Percentiles rank a stretch among this genome's conserved stretches.
phyloP scores from a whole-genome alignment of 2,113 vertebrate species.

The Pipra filicauda region DNA sequence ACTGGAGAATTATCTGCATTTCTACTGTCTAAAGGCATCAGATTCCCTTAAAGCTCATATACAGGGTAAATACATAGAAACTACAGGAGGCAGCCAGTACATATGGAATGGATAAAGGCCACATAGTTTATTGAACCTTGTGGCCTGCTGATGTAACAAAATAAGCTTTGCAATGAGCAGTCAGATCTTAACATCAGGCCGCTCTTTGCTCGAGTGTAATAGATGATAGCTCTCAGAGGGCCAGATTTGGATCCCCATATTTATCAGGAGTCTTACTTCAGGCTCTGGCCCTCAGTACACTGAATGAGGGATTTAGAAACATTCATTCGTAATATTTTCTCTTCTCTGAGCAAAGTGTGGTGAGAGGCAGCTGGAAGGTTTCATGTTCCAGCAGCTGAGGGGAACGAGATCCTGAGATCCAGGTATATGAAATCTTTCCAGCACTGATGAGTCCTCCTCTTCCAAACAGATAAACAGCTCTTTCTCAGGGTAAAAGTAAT shows the following conservation, averaged over 20 bases:
- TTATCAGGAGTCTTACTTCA: constrained; percentile 58
- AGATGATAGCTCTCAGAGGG: constrained; percentile 44
- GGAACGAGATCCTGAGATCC: not conserved
- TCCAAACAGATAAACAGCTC: constrained; percentile 3
- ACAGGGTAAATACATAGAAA: not conserved
- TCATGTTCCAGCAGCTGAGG: constrained; percentile 10
- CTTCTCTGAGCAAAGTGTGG: constrained; percentile 6
- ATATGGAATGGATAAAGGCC: constrained; percentile 68
- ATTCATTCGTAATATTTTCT: constrained; percentile 17
- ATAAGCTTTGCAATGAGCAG: constrained; percentile 60
- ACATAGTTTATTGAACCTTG: constrained; percentile 59
- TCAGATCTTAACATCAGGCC: constrained; percentile 31
- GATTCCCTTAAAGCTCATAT: constrained; percentile 6
- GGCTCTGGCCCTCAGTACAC: constrained; percentile 19
- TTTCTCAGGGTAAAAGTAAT: not conserved
- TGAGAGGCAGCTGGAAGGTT: constrained; percentile 40
- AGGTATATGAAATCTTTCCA: not conserved
- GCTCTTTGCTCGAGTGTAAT: constrained; percentile 11
- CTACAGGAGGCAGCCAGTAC: constrained; percentile 59
- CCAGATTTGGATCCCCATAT: constrained; percentile 36
- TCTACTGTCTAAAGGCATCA: constrained; percentile 48
- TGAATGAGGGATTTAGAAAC: constrained; percentile 39
- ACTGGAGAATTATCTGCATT: constrained; percentile 9
- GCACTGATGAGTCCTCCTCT: not conserved
- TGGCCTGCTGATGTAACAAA: constrained; percentile 63